Percentiles rank a stretch among this genome's conserved stretches.
Conservation (phyloP, 2,113 vertebrate genomes). For the Oenanthe oenanthe region DNA sequence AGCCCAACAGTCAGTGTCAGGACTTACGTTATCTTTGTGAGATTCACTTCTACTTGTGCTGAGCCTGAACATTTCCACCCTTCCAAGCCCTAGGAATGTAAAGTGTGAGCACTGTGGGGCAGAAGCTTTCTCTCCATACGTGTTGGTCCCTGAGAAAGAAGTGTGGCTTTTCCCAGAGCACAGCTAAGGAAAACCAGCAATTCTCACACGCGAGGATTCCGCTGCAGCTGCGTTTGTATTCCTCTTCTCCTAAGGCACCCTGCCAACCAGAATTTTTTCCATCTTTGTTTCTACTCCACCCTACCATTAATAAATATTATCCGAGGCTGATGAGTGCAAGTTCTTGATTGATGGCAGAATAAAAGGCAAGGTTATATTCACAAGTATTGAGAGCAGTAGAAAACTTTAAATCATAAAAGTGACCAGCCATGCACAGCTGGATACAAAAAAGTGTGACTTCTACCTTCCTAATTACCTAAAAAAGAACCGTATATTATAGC, state of each 20-base stretch:
- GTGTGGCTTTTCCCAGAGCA: not conserved
- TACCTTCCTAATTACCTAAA: not conserved
- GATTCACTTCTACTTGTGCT: not conserved
- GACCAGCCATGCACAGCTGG: not conserved
- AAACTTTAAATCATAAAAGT: conserved; percentile 21
- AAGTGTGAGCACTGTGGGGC: not conserved
- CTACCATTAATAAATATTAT: conserved; percentile 53
- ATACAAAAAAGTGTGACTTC: not conserved
- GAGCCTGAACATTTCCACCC: not conserved
- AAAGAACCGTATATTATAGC: not conserved
- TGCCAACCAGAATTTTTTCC: conserved; percentile 58
- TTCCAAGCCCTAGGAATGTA: not conserved
- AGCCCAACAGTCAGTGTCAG: not conserved
- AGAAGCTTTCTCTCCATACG: not conserved
- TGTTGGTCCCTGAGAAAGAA: not conserved
- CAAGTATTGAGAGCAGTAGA: not conserved
- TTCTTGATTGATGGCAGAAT: conserved; percentile 56
- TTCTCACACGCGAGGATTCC: not conserved
- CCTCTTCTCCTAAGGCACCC: conserved; percentile 38
- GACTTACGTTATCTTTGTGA: not conserved
- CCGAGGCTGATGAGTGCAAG: conserved; percentile 30
- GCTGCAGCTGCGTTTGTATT: conserved; percentile 55
- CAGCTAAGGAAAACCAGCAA: not conserved
- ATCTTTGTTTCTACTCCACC: conserved; percentile 53
- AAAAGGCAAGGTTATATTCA: conserved; percentile 48